Percentiles rank a stretch among this genome's conserved stretches.
phyloP scores from a whole-genome alignment of 2,113 vertebrate genomes.

The Catharus minimus region DNA sequence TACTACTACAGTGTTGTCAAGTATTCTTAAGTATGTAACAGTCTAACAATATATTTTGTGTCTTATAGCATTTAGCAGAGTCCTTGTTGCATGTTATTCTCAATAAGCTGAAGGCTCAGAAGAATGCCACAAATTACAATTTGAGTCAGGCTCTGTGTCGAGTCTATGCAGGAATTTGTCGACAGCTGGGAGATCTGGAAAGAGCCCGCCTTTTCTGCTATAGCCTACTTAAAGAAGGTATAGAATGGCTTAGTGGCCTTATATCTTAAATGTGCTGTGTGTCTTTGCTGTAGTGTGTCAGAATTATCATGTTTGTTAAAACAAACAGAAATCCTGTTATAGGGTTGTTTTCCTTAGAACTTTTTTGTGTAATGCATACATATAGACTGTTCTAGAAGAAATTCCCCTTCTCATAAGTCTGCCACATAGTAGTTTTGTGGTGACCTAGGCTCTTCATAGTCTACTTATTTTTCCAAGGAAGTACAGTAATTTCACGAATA shows the following conservation, averaged over 20 bases:
- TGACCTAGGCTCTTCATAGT: neutral
- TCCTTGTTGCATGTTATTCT: slow-evolving; percentile 79
- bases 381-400: neutral
- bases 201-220: slow-evolving; percentile 88
- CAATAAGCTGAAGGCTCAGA: slow-evolving; percentile 81
- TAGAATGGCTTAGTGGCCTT: neutral
- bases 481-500: no score
- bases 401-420: neutral
- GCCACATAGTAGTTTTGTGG: neutral
- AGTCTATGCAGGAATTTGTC: slow-evolving; percentile 88
- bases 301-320: neutral
- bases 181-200: slow-evolving; percentile 83
- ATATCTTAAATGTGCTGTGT: neutral
- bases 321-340: neutral
- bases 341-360: neutral
- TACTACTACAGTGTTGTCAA: neutral
- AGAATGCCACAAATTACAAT: slow-evolving; percentile 40
- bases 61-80: slow-evolving; percentile 74
- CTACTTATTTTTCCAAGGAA: neutral
- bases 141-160: slow-evolving; percentile 86
- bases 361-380: neutral
- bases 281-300: neutral
- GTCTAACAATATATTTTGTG: neutral
- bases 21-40: neutral
- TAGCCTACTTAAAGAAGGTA: slow-evolving; percentile 90